Evolutionary conservation across 1,140 invertebrate species (phyloP), one percentile per base, ranked within the genome.

Genomic region (Drosophila tsacasi): DNA sequence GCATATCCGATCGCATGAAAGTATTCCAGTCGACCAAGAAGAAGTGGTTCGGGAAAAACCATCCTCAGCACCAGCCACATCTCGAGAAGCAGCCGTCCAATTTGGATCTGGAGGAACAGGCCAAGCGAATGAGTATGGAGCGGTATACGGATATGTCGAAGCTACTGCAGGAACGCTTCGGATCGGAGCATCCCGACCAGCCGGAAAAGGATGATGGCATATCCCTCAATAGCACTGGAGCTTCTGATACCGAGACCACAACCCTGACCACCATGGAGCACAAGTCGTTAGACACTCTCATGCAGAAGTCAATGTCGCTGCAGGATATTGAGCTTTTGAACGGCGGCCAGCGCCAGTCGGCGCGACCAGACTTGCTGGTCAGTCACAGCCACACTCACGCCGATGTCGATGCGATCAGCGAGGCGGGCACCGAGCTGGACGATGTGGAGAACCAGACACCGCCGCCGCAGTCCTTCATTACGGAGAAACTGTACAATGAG

Each of bases 91-190:
- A 54, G 40, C 93, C 75, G 87, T 93, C 40, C 91, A 94, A 81
- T 0, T 37, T 76, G 91, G 94, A 92, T 54, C 61, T 92, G 19
- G 89, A 91, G 55, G 85, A 71, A 32, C 92, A 92, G 40, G 81
- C 84, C 17, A 93, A 93, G 49, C 82, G 91, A 9, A 92, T 92
- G 91, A 93, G 94, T 39, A 95, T 95, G 77, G 94, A 95, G 76
- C 93, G 94, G 40, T 95, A 95, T 65, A 94, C 94, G 72, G 94
- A 95, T 71, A 95, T 95, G 94, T 94, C 94, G 2, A 95, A 95
- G 84, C 76, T 95, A 40, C 93, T 95, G 65, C 94, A 94, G 84
- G 94, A 95, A 76, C 93, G 93, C 61, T 95, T 95, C 73, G 94
- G 94, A 13, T 77, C 52, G 17, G 55, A 68, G 40, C 47, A 67